Evolutionary conservation across 2,113 vertebrate species (phyloP).

Genomic region (Perca fluviatilis): DNA sequence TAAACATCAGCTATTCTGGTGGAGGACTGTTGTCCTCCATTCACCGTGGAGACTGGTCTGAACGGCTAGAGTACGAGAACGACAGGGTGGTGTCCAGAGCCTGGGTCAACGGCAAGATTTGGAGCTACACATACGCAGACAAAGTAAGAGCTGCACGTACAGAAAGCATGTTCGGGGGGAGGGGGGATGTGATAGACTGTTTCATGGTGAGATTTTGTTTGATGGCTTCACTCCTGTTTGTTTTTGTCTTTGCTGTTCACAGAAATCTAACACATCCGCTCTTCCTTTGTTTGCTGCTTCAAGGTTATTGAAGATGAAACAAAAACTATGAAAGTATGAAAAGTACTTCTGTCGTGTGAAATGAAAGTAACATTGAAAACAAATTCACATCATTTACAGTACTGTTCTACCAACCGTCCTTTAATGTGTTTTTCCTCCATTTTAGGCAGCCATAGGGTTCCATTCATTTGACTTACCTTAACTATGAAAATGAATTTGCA

Average conservation of each 20-base stretch:
- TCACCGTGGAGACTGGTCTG: conserved; percentile 95
- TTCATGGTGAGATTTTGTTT: conserved; percentile 26
- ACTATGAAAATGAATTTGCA: conserved; percentile 26
- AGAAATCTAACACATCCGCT: conserved; percentile 12
- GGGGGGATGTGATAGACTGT: neutral
- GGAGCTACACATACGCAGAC: conserved; percentile 98
- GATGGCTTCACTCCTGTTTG: neutral
- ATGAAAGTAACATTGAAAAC: conserved; percentile 10
- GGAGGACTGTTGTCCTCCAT: conserved; percentile 92
- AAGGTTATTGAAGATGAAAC: conserved; percentile 29
- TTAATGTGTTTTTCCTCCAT: neutral
- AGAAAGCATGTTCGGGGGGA: neutral
- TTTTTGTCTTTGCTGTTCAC: conserved; percentile 5
- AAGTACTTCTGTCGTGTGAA: neutral
- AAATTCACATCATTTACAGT: neutral
- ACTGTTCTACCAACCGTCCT: neutral
- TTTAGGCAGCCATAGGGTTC: conserved; percentile 6
- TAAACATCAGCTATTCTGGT: conserved; percentile 94
- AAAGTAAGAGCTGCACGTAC: conserved; percentile 83
- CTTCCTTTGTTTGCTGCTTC: conserved; percentile 20
- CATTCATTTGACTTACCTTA: conserved; percentile 10
- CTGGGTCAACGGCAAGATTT: conserved; percentile 98
- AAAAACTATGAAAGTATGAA: conserved; percentile 23
- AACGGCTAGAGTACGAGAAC: conserved; percentile 96
- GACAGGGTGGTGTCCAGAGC: conserved; percentile 94